Evolutionary conservation across 2,113 vertebrate genomes (phyloP), one percentile per base, ranked within the genome.

Genomic region (Colaptes auratus): DNA sequence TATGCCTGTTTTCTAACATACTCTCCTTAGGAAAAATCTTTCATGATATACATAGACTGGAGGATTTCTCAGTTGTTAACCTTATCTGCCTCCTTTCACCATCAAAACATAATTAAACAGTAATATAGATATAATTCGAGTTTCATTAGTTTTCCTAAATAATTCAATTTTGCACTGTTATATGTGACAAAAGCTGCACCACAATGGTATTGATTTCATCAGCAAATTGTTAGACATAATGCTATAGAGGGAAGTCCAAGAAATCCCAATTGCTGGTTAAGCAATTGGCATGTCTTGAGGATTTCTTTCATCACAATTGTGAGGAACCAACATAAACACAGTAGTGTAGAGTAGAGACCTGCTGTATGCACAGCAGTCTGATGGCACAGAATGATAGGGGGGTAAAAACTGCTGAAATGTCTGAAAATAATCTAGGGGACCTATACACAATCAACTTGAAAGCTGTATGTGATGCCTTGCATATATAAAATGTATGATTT

Each of bases 391-490:
- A 33, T 39, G 33, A 21, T 48, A 12, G 39, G 39, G 39, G 28
- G 9, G 48, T 88, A 82, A 87, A 46, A 13, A 35, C 24, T 36
- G 9, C 12, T 84, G 56, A 81, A 77, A 63, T 63, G 15, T 5
- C 30, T 78, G 61, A 53, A 84, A 74, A 84, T 63, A 78, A 70
- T 14, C 33, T 52, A 74, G 15, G 13, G 0, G 4, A 5, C 9
- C 11, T 30, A 10, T 12, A 66, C 2, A 59, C 0, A 1, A 28
- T 27, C 2, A 48, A 30, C 16, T 63, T 74, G 16, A 63, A 30
- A 78, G 23, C 6, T 28, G 4, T 36, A n/a, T n/a, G 3, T 71
- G 12, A 28, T 66, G 20, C 7, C 12, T 58, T 82, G 6, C 3
- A n/a, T 33, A 27, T 50, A 35, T 74, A 4, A 3, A 56, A 1